These are phyloP conservation scores for Protobothrops flavoviridis DNA, from an alignment of 2,113 vertebrate genomes.

Conservation along the genomic window DNA sequence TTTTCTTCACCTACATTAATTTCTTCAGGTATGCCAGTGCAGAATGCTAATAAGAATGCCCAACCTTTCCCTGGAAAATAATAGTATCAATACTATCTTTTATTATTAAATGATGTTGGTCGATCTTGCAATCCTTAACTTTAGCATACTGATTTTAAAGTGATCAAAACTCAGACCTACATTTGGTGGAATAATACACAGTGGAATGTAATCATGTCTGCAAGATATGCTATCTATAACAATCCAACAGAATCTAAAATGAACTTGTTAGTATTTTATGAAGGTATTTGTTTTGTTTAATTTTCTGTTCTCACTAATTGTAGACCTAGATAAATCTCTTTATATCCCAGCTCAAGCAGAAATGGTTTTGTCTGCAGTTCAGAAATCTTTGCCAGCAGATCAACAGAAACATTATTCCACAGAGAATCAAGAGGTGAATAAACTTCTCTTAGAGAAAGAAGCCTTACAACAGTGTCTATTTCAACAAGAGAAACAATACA, in stretches of 20 bases:
- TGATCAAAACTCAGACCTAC: background rate
- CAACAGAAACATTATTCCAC: slow-evolving; percentile 35
- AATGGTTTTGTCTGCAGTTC: slow-evolving; percentile 73
- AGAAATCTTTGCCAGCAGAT: slow-evolving; percentile 49
- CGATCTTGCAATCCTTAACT: background rate
- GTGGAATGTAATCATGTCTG: background rate
- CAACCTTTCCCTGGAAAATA: background rate
- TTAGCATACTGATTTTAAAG: background rate
- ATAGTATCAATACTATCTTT: background rate
- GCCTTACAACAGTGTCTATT: slow-evolving; percentile 46
- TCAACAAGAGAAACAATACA: slow-evolving; percentile 58
- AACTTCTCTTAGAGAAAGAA: slow-evolving; percentile 62
- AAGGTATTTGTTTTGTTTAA: background rate
- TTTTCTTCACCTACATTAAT: background rate
- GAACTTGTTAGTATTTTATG: background rate
- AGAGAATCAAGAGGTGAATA: slow-evolving; percentile 59
- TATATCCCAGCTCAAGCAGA: slow-evolving; percentile 72
- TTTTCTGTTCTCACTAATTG: background rate
- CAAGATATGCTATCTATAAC: background rate
- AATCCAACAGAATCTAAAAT: background rate
- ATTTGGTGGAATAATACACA: background rate
- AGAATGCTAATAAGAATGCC: background rate
- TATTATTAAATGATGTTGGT: background rate
- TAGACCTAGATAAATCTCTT: background rate
- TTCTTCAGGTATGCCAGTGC: background rate